Conservation (phyloP, 2,113 vertebrate species). For the Oenanthe melanoleuca region DNA sequence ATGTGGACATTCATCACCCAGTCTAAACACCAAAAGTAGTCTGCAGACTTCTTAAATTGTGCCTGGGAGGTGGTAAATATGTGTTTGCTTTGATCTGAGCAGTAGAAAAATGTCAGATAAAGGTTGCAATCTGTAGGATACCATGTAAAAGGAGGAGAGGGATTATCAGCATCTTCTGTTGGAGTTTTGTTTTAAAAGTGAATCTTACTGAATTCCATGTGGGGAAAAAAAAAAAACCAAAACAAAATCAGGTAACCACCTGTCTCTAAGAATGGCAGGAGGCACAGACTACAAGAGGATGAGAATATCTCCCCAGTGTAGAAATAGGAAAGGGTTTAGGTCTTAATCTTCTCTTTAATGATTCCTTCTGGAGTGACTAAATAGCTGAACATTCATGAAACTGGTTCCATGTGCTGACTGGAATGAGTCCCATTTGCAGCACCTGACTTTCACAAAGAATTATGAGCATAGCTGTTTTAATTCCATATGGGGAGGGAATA, state of each 20-base stretch:
- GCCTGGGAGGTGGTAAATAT: background rate
- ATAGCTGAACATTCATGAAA: background rate
- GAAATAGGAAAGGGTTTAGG: background rate
- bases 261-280: background rate
- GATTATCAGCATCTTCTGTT: background rate
- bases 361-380: background rate
- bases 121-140: background rate
- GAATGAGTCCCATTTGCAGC: background rate
- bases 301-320: fast-evolving
- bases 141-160: background rate
- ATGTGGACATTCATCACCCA: background rate
- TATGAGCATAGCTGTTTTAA: background rate
- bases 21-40: background rate
- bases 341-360: background rate
- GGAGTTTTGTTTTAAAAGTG: background rate
- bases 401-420: background rate
- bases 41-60: background rate
- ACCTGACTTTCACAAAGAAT: background rate
- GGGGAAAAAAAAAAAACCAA: fast-evolving
- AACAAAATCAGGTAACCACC: background rate
- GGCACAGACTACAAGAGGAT: background rate
- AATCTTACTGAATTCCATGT: background rate
- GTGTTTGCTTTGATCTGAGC: background rate
- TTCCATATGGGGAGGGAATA: background rate
- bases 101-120: background rate